phyloP scores from a whole-genome alignment of 2,797 vertebrate species.

The Poeciliopsis gracilis region DNA sequence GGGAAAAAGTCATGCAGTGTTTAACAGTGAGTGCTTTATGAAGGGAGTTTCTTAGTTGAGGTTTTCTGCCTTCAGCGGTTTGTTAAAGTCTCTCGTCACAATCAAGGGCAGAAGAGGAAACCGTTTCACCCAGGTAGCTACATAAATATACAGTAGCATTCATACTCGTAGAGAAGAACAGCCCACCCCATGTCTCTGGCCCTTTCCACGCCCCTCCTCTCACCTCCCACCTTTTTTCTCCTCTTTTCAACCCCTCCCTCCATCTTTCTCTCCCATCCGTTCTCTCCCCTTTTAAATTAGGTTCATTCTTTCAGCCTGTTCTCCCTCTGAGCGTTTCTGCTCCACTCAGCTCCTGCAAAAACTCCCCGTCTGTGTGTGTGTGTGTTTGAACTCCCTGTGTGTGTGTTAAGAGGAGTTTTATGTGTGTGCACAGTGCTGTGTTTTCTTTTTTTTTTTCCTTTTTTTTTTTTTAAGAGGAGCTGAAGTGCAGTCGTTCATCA shows the following conservation, averaged over 20 bases:
- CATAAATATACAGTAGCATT: conserved; percentile 28
- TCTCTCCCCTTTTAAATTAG: conserved; percentile 73
- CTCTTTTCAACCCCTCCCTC: conserved; percentile 51
- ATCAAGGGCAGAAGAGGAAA: conserved; percentile 12
- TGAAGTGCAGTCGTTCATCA: conserved; percentile 74
- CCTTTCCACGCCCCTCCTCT: conserved; percentile 62
- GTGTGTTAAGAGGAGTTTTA: conserved; percentile 66
- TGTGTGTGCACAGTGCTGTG: conserved; percentile 65
- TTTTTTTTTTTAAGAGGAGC: conserved; percentile 71
- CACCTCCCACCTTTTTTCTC: conserved; percentile 69
- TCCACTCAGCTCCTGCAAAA: conserved; percentile 64
- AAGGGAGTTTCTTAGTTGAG: conserved; percentile 3
- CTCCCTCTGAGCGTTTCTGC: conserved; percentile 70
- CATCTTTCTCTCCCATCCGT: conserved; percentile 28
- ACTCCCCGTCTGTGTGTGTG: conserved; percentile 34
- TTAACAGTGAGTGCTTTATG: neutral
- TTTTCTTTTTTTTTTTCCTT: conserved; percentile 55
- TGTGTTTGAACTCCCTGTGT: conserved; percentile 57
- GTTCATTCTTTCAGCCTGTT: conserved; percentile 79
- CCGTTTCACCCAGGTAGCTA: neutral
- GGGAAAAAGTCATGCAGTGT: neutral
- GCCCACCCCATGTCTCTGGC: conserved; percentile 45
- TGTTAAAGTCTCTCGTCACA: conserved; percentile 16
- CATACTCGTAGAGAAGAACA: conserved; percentile 10
- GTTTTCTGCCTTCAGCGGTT: neutral